phyloP scores from a whole-genome alignment of 2,113 vertebrate species.

The Sula dactylatra region DNA sequence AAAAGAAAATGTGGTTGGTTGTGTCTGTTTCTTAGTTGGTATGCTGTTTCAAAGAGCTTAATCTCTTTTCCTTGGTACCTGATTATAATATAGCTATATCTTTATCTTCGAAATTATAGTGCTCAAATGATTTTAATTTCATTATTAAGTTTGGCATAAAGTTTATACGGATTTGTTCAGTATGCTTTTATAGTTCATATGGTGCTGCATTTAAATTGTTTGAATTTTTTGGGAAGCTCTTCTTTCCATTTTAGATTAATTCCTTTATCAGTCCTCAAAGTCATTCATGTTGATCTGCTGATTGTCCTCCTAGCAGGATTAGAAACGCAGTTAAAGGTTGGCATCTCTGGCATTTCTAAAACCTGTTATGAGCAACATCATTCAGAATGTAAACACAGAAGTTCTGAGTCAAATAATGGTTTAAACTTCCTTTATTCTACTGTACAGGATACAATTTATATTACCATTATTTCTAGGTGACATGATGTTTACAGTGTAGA shows the following conservation, averaged over 20 bases:
- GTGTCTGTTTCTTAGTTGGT: not conserved
- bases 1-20: not conserved
- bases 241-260: not conserved
- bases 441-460: constrained; percentile 15
- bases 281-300: not conserved
- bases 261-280: not conserved
- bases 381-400: not conserved
- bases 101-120: not conserved
- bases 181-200: not conserved
- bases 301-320: not conserved
- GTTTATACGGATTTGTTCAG: not conserved
- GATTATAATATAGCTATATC: not conserved
- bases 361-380: not conserved
- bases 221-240: not conserved
- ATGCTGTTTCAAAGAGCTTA: not conserved
- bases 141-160: not conserved
- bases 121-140: not conserved
- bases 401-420: not conserved
- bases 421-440: not conserved
- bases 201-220: not conserved
- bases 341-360: not conserved
- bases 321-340: not conserved
- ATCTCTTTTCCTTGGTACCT: not conserved
- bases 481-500: constrained; percentile 36
- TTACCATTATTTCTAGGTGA: constrained; percentile 52